Percentiles rank a stretch among this genome's conserved stretches.
Conservation (phyloP, 2,888 invertebrate species). For the Nomada goodeniana region DNA sequence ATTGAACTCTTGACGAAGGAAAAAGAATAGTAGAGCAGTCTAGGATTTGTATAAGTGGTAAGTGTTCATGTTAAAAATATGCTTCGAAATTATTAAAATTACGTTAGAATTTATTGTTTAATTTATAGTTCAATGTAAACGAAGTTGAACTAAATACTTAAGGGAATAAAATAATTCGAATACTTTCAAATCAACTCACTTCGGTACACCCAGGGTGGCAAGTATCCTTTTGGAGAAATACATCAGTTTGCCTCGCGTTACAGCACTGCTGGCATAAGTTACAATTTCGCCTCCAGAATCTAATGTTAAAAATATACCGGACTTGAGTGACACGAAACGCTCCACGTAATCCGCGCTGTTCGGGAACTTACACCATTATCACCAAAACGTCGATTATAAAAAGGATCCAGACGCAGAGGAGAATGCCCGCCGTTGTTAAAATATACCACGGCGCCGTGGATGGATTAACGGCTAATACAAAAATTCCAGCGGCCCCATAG, state of each 20-base stretch:
- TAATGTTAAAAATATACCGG: neutral
- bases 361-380: slow-evolving; percentile 71
- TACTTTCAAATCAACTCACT: slow-evolving; percentile 29
- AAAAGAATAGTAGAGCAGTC: too few relatives aligned
- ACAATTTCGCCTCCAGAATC: slow-evolving; percentile 58
- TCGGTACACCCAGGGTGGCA: slow-evolving; percentile 14
- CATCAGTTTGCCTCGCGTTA: neutral
- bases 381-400: slow-evolving; percentile 74
- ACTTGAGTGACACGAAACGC: neutral
- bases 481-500: slow-evolving; percentile 70
- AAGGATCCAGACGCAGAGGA: slow-evolving; percentile 68
- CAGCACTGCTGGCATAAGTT: slow-evolving; percentile 37
- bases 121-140: neutral
- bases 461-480: slow-evolving; percentile 30
- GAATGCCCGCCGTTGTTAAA: slow-evolving; percentile 62
- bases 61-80: too few relatives aligned
- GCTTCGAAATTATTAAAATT: too few relatives aligned
- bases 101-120: too few relatives aligned
- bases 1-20: too few relatives aligned
- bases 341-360: neutral
- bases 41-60: too few relatives aligned
- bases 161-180: neutral
- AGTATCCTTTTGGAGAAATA: neutral
- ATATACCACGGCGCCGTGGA: slow-evolving; percentile 49
- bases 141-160: neutral